These are phyloP conservation scores for Selene dorsalis DNA, from an alignment of 2,797 vertebrate species.

Conservation along the genomic window DNA sequence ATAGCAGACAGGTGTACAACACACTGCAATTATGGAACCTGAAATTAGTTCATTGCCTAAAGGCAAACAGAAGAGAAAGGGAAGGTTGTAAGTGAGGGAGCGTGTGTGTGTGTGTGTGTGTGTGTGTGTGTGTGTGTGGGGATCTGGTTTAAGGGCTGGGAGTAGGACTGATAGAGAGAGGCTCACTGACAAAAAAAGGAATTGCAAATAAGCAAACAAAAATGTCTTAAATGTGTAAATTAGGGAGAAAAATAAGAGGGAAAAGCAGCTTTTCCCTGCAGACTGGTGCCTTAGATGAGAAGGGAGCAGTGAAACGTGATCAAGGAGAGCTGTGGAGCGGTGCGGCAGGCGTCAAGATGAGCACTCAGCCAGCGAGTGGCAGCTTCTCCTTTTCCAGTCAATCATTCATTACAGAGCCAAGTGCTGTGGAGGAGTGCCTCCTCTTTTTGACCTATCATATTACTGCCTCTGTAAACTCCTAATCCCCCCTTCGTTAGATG, in stretches of 20 bases:
- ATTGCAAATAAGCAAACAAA: constrained; percentile 99
- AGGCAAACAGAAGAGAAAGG: constrained; percentile 91
- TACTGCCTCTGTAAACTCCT: constrained; percentile 97
- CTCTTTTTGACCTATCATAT: constrained; percentile 96
- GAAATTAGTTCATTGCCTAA: constrained; percentile 97
- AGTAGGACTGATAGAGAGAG: constrained; percentile 81
- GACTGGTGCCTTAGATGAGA: constrained; percentile 93
- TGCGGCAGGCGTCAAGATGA: constrained; percentile 91
- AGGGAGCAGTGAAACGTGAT: constrained; percentile 94
- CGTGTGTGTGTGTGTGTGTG: constrained; percentile 51
- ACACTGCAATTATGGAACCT: constrained; percentile 97
- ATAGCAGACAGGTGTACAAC: constrained; percentile 99
- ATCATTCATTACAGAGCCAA: constrained; percentile 96
- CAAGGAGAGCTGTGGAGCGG: constrained; percentile 91
- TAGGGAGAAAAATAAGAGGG: constrained; percentile 94
- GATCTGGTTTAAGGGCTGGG: constrained; percentile 51
- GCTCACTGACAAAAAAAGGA: constrained; percentile 90
- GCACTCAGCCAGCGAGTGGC: constrained; percentile 89
- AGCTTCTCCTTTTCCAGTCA: constrained; percentile 92
- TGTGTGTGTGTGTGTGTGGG: constrained; percentile 32
- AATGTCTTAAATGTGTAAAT: constrained; percentile 99
- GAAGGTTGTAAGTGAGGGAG: constrained; percentile 76
- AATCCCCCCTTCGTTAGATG: constrained; percentile 96
- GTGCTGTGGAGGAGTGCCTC: constrained; percentile 91
- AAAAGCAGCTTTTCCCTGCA: constrained; percentile 94